Conservation (phyloP, 2,888 invertebrate species). For the Graphium colonna region DNA sequence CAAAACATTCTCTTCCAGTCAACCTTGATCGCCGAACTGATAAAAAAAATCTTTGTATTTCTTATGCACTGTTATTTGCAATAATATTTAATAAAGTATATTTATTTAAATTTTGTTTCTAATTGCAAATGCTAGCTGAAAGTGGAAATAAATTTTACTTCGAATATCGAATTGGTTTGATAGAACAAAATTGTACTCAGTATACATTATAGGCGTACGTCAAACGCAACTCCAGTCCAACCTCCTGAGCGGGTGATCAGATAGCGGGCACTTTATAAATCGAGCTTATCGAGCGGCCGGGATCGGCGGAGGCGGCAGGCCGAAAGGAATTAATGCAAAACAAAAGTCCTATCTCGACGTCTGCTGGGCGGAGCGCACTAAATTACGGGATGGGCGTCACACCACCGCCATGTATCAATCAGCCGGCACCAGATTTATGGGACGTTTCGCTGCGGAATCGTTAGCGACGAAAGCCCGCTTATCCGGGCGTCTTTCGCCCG, state of each 20-base stretch:
- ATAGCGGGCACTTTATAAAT: conserved; percentile 12
- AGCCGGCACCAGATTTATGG: conserved; percentile 71
- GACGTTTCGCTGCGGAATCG: conserved; percentile 77
- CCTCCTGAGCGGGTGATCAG: neutral
- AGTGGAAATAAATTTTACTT: too few relatives aligned
- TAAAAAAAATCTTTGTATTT: too few relatives aligned
- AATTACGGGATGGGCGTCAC: conserved; percentile 83
- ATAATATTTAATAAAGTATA: too few relatives aligned
- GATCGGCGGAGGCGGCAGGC: conserved; percentile 39
- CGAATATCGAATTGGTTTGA: too few relatives aligned
- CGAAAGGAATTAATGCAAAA: conserved; percentile 78
- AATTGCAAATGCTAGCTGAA: too few relatives aligned
- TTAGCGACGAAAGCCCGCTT: conserved; percentile 78
- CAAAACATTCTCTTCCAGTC: too few relatives aligned
- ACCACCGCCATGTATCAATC: conserved; percentile 81
- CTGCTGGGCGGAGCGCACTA: conserved; percentile 82
- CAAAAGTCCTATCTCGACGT: conserved; percentile 78
- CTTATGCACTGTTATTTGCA: too few relatives aligned
- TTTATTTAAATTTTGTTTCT: too few relatives aligned
- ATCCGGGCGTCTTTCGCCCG: conserved; percentile 56
- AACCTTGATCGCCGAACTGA: too few relatives aligned
- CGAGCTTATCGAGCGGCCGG: conserved; percentile 25
- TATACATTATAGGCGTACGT: too few relatives aligned
- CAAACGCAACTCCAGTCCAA: too few relatives aligned
- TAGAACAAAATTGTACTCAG: too few relatives aligned